These are phyloP conservation scores for Sapayoa aenigma DNA, from an alignment of 2,113 vertebrate genomes.

Conservation along the genomic window DNA sequence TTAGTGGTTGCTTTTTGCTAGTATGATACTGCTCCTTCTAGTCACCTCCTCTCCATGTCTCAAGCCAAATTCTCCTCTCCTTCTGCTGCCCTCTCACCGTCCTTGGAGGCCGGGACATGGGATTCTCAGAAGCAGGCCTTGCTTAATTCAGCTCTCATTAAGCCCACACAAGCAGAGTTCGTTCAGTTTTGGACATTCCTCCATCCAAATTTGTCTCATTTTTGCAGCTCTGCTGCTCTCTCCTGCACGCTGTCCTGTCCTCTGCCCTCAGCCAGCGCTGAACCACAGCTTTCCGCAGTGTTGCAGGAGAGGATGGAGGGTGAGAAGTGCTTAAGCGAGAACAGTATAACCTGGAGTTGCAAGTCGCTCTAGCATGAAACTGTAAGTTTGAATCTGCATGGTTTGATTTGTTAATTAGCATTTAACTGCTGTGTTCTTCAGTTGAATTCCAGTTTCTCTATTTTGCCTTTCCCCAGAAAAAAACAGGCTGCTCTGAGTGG, in stretches of 20 bases:
- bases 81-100: background rate
- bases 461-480: background rate
- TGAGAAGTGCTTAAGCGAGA: background rate
- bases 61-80: too few species aligned
- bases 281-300: background rate
- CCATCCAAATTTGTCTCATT: background rate
- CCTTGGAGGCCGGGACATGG: background rate
- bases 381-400: background rate
- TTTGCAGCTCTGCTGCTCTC: background rate
- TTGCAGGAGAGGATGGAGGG: background rate
- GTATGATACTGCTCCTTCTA: background rate
- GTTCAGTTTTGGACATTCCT: background rate
- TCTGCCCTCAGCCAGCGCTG: background rate
- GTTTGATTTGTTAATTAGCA: background rate
- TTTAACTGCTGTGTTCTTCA: background rate
- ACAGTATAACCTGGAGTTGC: background rate
- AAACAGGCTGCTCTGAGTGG: background rate
- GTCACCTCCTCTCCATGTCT: accelerated
- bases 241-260: accelerated
- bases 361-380: background rate
- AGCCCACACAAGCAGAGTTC: background rate
- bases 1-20: background rate
- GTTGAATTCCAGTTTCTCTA: background rate
- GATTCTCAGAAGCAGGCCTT: background rate
- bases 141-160: background rate